phyloP scores from a whole-genome alignment of 2,888 invertebrate species.

The Polydrusus tereticollis region DNA sequence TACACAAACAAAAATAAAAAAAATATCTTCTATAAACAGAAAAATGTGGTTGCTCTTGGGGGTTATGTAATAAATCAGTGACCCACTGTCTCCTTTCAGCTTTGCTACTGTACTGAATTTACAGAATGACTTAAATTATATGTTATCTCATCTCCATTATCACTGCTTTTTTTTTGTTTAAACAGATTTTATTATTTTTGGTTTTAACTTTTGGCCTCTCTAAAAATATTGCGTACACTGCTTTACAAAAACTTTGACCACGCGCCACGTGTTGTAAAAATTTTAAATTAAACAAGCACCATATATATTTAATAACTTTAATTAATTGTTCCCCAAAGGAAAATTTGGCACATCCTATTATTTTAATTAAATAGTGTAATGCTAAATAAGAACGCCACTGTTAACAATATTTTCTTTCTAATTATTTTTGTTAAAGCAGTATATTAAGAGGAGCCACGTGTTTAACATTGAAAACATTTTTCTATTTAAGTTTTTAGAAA shows the following conservation, averaged over 20 bases:
- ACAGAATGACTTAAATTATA: neutral
- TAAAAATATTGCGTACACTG: neutral
- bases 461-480: too few relatives aligned
- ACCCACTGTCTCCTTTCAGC: neutral
- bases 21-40: neutral
- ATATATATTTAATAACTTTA: too few relatives aligned
- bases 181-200: neutral
- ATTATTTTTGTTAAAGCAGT: too few relatives aligned
- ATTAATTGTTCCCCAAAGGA: too few relatives aligned
- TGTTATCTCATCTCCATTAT: constrained; percentile 19
- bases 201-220: constrained; percentile 15
- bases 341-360: too few relatives aligned
- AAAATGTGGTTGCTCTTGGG: constrained; percentile 1
- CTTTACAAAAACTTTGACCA: neutral
- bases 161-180: neutral
- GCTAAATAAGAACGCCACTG: too few relatives aligned
- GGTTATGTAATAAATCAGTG: neutral
- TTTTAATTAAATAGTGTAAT: too few relatives aligned
- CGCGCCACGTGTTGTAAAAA: neutral
- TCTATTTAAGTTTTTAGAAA: too few relatives aligned
- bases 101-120: neutral
- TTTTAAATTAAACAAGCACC: too few relatives aligned
- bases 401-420: too few relatives aligned
- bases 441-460: too few relatives aligned
- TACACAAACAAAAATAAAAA: neutral